phyloP scores from a whole-genome alignment of 2,888 invertebrate species.

The Rotaria sp. region DNA sequence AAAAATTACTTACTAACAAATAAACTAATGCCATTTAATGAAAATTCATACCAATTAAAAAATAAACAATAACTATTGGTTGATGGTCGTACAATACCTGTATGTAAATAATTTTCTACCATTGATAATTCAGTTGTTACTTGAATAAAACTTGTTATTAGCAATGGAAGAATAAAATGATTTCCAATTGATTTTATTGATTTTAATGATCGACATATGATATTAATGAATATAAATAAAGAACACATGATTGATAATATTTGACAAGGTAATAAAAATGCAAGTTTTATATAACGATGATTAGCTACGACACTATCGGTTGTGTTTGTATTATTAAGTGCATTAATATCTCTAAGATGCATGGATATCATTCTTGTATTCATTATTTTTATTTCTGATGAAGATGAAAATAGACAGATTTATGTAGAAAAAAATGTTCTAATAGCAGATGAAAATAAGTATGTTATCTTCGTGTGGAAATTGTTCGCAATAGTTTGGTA shows the following conservation, averaged over 20 bases:
- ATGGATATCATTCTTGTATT: neutral
- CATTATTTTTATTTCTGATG: neutral
- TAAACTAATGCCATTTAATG: neutral
- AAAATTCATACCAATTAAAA: neutral
- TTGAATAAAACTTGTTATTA: neutral
- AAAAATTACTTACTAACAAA: neutral
- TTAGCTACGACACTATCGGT: neutral
- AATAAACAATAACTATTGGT: neutral
- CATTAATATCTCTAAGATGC: neutral
- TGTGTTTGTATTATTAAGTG: neutral
- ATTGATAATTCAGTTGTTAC: conserved; percentile 2
- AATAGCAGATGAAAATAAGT: too few species aligned
- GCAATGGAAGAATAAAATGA: neutral
- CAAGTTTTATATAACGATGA: neutral
- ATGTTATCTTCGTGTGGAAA: too few species aligned
- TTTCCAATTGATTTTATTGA: neutral
- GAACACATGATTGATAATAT: neutral
- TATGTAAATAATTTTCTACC: neutral
- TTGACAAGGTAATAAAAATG: neutral
- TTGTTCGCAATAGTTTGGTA: too few species aligned
- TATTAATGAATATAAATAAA: neutral
- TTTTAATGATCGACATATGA: neutral
- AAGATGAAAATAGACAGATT: neutral
- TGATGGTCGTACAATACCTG: neutral
- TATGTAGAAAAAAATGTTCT: neutral